phyloP scores from a whole-genome alignment of 1,140 invertebrate genomes.

The Drosophila littoralis region DNA sequence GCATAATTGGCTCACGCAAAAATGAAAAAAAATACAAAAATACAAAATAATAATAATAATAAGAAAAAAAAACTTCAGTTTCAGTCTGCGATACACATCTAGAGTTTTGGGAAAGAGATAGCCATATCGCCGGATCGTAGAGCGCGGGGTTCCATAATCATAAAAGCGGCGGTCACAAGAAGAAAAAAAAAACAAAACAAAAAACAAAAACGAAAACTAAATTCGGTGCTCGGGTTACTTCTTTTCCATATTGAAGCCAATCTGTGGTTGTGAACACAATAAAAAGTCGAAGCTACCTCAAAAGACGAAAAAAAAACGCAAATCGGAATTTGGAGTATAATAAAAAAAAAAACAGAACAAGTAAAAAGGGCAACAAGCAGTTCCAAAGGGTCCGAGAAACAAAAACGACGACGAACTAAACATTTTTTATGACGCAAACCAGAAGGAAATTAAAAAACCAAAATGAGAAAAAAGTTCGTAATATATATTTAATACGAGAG shows the following conservation, averaged over 20 bases:
- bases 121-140: constrained; percentile 29
- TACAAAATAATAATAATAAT: constrained; percentile 30
- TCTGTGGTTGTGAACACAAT: constrained; percentile 78
- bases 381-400: constrained; percentile 36
- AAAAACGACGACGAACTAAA: constrained; percentile 8
- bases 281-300: constrained; percentile 52
- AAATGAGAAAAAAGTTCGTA: constrained; percentile 34
- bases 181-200: constrained; percentile 39
- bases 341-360: constrained; percentile 53
- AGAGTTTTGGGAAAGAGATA: constrained; percentile 75
- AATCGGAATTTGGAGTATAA: constrained; percentile 72
- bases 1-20: constrained; percentile 83
- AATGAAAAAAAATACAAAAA: constrained; percentile 45
- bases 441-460: constrained; percentile 57
- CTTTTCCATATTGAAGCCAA: constrained; percentile 68
- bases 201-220: constrained; percentile 56
- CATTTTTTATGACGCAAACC: constrained; percentile 58
- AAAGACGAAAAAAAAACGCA: constrained; percentile 54
- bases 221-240: constrained; percentile 43
- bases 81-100: constrained; percentile 51
- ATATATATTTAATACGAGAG: constrained; percentile 49
- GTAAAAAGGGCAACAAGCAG: constrained; percentile 13
- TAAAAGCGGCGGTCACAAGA: constrained; percentile 58
- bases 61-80: constrained; percentile 23
- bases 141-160: constrained; percentile 69